Conservation (phyloP, 2,888 invertebrate species). For the Seira sanloemensis region DNA sequence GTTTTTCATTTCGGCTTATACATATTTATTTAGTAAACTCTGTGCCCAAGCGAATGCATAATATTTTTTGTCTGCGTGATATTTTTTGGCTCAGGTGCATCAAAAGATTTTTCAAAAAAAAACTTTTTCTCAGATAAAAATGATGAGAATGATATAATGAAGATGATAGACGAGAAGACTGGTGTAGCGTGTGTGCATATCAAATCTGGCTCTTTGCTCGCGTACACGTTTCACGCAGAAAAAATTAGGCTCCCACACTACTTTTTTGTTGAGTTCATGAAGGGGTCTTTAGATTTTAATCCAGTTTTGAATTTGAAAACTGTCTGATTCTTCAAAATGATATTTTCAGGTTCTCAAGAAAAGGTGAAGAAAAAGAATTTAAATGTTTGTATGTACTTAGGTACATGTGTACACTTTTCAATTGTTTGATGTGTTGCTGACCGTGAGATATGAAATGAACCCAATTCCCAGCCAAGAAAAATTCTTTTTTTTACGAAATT, state of each 20-base stretch:
- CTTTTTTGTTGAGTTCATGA: constrained; percentile 8
- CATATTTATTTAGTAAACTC: no score
- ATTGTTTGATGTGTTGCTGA: no score
- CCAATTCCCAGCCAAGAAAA: constrained; percentile 53
- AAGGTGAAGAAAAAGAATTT: not conserved
- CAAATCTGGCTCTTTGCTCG: not conserved
- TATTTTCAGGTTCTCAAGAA: not conserved
- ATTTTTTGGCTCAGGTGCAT: not conserved
- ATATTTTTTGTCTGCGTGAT: no score
- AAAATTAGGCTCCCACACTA: constrained; percentile 39
- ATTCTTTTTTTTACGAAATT: not conserved
- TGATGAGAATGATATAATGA: not conserved
- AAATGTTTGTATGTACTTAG: not conserved
- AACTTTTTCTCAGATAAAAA: no score
- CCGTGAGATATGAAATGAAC: constrained; percentile 63
- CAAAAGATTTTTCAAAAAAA: not conserved
- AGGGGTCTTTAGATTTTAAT: constrained; percentile 27
- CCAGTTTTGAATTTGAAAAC: constrained; percentile 54
- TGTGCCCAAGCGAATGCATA: no score
- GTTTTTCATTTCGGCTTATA: constrained; percentile 6
- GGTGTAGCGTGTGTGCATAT: not conserved
- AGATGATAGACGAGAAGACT: not conserved
- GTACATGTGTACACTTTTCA: no score
- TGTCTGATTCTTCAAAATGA: no score
- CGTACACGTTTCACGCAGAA: not conserved